Percentiles rank a stretch among this genome's conserved stretches.
Conservation (phyloP, 2,888 invertebrate genomes). For the Coenonympha glycerion region DNA sequence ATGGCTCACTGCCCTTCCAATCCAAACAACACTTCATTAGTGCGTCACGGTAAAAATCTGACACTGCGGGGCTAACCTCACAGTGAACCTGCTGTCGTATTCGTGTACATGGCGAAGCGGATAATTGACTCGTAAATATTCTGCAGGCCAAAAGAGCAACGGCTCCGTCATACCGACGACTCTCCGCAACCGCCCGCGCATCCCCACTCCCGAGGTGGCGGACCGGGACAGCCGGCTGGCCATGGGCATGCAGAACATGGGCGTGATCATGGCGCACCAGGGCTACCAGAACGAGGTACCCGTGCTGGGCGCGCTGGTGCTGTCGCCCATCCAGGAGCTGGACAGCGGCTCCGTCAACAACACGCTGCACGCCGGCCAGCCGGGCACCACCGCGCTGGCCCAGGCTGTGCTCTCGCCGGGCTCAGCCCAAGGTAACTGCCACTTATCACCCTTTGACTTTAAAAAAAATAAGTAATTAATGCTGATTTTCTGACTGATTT, state of each 20-base stretch:
- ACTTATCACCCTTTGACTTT: too few species aligned
- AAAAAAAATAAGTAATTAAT: too few species aligned
- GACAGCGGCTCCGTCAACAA: conserved; percentile 86
- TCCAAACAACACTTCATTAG: too few species aligned
- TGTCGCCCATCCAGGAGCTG: conserved; percentile 89
- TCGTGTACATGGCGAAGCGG: too few species aligned
- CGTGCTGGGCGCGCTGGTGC: conserved; percentile 83
- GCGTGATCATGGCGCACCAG: conserved; percentile 83
- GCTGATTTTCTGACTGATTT: too few species aligned
- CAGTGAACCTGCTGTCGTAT: too few species aligned
- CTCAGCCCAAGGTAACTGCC: conserved; percentile 38
- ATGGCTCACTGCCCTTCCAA: too few species aligned
- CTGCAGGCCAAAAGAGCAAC: conserved; percentile 80
- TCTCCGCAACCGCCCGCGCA: conserved; percentile 88
- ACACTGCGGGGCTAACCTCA: too few species aligned
- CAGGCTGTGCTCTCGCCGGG: conserved; percentile 84
- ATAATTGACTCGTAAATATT: too few species aligned
- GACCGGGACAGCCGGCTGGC: conserved; percentile 82
- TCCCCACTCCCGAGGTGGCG: conserved; percentile 84
- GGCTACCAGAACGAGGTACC: conserved; percentile 80
- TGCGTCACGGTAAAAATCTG: too few species aligned
- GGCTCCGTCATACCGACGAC: conserved; percentile 79
- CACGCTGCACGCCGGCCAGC: conserved; percentile 82
- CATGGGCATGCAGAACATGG: conserved; percentile 72
- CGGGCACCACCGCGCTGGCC: conserved; percentile 85